Base-by-base conservation (phyloP, 2,113 vertebrate genomes). In the Scytalopus superciliaris region DNA sequence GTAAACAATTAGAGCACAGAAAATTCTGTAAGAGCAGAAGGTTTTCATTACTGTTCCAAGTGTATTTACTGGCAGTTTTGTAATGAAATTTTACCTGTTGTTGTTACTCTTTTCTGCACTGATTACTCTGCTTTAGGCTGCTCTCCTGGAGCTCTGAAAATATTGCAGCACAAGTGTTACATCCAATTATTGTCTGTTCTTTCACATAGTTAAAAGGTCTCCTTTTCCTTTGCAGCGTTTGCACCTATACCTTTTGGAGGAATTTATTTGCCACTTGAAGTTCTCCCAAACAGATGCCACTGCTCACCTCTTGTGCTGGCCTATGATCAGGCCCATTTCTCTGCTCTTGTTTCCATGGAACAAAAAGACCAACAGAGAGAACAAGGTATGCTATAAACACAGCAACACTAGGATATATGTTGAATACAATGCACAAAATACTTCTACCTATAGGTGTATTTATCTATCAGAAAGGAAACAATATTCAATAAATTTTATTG, bases 241-340 rank as follows among this genome's bases (percentile, higher is more conserved):
- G 99, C 99, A 68, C 99, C 99, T 3, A 99, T 99, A 92, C 99
- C 99, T 0, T 99, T 99, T 23, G 99, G 99, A 95, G 99, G 99
- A 10, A 98, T 99, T 93, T 99, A 99, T 96, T 98, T 99, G 97
- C 99, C 99, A 19, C 95, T 99, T 94, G 99, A 99, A 98, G 99
- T 99, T 42, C 98, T 99, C n/a, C 98, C 99, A 7, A 99, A 99
- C 96, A 98, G 99, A 96, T 99, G 99, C 80, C 99, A 99, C 96
- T 99, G 99, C 97, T 99, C 99, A 30, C 99, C 99, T 44, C 98
- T 99, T 96, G 99, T 99, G 83, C 97, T 99, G 47, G 99, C 99
- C 92, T 99, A 99, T 3, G 99, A 99, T 95, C 99, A 99, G 98
- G 99, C 99, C 27, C 99, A 99, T 96, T 99, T 99, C 97, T 99